Percentiles rank a stretch among this genome's conserved stretches.
These are phyloP conservation scores for Arbacia lixula DNA, from an alignment of 53 echinoderm and acorn worm species.

Conservation along the genomic window DNA sequence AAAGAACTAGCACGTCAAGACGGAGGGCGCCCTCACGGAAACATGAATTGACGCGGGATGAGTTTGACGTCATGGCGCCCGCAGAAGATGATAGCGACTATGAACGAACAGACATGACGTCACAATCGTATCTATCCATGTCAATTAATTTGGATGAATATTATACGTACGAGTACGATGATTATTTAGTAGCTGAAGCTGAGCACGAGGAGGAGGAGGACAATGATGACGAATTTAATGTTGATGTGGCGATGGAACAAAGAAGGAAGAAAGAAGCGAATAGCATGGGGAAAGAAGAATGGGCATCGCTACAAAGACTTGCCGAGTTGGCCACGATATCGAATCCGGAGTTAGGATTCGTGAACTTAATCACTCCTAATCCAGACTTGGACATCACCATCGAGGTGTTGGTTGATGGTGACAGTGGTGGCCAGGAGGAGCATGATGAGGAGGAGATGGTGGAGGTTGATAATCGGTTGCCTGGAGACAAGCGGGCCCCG, in stretches of 20 bases:
- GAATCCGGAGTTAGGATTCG: constrained; percentile 66
- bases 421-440: constrained; percentile 23
- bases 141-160: constrained; percentile 41
- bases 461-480: constrained; percentile 21
- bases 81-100: neutral
- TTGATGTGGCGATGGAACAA: constrained; percentile 1
- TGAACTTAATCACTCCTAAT: constrained; percentile 88
- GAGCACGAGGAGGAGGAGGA: constrained; percentile 37
- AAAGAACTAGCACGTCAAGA: constrained; percentile 24
- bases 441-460: neutral
- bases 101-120: neutral
- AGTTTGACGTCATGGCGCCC: too few relatives aligned
- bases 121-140: constrained; percentile 27
- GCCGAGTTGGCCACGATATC: constrained; percentile 42
- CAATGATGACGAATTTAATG: constrained; percentile 9
- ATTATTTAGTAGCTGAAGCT: constrained; percentile 35
- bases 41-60: too few relatives aligned
- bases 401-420: constrained; percentile 73
- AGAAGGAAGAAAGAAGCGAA: constrained; percentile 37
- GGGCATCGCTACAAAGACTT: constrained; percentile 21
- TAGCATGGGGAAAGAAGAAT: constrained; percentile 19
- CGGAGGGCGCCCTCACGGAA: too few relatives aligned
- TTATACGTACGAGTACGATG: constrained; percentile 50
- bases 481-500: neutral
- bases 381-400: constrained; percentile 96